Evolutionary conservation across 1,140 invertebrate genomes (phyloP).

Genomic region (Panagrolaimus sp.): DNA sequence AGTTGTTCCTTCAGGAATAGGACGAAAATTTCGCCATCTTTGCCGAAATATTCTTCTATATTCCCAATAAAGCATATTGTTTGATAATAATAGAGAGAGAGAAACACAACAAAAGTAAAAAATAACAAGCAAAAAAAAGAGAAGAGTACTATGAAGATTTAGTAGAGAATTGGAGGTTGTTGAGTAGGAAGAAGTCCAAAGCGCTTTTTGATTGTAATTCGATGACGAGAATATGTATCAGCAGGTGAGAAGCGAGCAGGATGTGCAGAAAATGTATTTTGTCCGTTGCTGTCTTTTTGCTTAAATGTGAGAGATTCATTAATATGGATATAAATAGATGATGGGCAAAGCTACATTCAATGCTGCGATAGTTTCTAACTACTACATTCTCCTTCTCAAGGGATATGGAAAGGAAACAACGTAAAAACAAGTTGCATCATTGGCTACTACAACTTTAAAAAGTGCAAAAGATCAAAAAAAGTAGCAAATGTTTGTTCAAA

Average conservation of each 20-base stretch:
- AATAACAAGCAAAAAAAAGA: neutral
- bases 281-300: constrained; percentile 71
- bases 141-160: neutral
- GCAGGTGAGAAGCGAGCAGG: constrained; percentile 90
- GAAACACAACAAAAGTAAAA: constrained; percentile 3
- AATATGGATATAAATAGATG: constrained; percentile 19
- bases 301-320: constrained; percentile 61
- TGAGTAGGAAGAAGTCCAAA: constrained; percentile 74
- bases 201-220: constrained; percentile 81
- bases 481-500: neutral
- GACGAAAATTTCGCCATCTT: constrained; percentile 30
- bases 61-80: constrained; percentile 41
- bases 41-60: constrained; percentile 40
- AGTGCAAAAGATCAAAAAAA: neutral
- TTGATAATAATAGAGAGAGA: neutral
- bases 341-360: neutral
- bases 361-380: too few relatives aligned
- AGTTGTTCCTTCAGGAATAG: constrained; percentile 5
- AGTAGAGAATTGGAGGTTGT: neutral
- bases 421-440: neutral
- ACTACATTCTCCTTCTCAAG: too few relatives aligned
- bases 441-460: neutral
- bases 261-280: constrained; percentile 79
- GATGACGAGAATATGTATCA: constrained; percentile 84
- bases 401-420: neutral